Base-by-base conservation (phyloP, 53 echinoderm and acorn worm species). In the Mesocentrotus franciscanus region DNA sequence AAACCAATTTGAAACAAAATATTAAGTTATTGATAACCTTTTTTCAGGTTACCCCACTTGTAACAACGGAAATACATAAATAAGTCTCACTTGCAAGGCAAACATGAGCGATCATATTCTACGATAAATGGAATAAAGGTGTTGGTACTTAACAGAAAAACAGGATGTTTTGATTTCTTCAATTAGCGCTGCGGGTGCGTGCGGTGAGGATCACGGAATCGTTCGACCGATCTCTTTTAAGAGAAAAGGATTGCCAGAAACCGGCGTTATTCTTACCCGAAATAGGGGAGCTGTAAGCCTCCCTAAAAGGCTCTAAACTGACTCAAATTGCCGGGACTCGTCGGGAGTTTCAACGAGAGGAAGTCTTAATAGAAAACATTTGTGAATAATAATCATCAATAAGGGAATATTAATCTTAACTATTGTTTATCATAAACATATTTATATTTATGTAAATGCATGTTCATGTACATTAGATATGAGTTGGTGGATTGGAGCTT, bases 101-200 rank as follows among this genome's bases (percentile, higher is more conserved):
- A 49, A 49, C 49, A 5, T 49, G 6, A 49, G 49, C 20, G 68
- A 68, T 24, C 76, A 76, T 32, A 27, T 76, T 20, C 64, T 76
- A 76, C 11, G 10, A 76, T 11, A 68, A 24, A 68, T 20, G 8
- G 5, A 76, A 13, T 13, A 76, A 14, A 32, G 76, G 30, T 1
- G 4, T 76, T 3, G 27, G 10, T 29, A 30, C 32, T 75, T 61
- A 2, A 32, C 75, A n/a, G n/a, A 55, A 42, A 84, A 84, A 84
- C 84, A 84, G 84, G 84, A 84, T 84, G 84, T 84, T 84, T 84
- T 49, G 0, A 55, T 49, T 76, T 55, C 18, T 8, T 84, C 84
- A 8, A 42, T 49, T 55, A 6, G 39, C 22, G 49, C 55, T 84
- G 22, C 20, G 22, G 84, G 84, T 32, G 12, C 78, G 7, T 68